These are phyloP conservation scores for Brachionus manjavacas DNA, from an alignment of 1,140 invertebrate species.

Conservation along the genomic window DNA sequence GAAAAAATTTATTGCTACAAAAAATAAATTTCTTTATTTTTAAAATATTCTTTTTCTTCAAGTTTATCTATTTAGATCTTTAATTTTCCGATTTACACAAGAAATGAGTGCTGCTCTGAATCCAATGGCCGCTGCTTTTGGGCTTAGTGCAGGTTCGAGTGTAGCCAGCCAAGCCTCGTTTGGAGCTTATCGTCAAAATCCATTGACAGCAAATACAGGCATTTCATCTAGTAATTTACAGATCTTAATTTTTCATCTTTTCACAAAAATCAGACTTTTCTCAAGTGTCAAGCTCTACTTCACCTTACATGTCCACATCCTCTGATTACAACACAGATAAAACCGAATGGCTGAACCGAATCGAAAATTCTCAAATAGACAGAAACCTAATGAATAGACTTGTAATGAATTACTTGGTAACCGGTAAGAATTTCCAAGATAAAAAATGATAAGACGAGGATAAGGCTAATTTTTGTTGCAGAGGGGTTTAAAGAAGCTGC, in stretches of 20 bases:
- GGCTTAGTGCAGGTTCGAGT: neutral
- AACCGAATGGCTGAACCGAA: conserved; percentile 66
- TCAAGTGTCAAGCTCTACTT: neutral
- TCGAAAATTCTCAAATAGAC: conserved; percentile 76
- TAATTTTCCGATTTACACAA: neutral
- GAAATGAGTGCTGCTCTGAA: conserved; percentile 21
- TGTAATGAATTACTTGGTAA: conserved; percentile 97
- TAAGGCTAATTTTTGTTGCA: conserved; percentile 51
- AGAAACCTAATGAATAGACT: conserved; percentile 88
- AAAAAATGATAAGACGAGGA: neutral
- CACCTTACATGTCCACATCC: neutral
- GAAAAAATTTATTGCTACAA: neutral
- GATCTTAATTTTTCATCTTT: neutral
- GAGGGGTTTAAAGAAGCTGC: conserved; percentile 97
- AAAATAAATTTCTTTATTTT: neutral
- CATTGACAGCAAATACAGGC: neutral
- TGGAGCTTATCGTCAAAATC: neutral
- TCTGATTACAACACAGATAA: conserved; percentile 44
- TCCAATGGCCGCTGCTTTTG: conserved; percentile 30
- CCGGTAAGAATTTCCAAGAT: conserved; percentile 49
- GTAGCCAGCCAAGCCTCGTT: neutral
- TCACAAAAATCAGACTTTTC: neutral
- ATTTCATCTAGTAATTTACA: neutral
- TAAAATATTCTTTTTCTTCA: no score
- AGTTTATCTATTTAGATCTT: neutral